Percentiles rank a stretch among this genome's conserved stretches.
These are phyloP conservation scores for Pseudanteris insignis DNA, from an alignment of 2,888 invertebrate species.

Conservation along the genomic window DNA sequence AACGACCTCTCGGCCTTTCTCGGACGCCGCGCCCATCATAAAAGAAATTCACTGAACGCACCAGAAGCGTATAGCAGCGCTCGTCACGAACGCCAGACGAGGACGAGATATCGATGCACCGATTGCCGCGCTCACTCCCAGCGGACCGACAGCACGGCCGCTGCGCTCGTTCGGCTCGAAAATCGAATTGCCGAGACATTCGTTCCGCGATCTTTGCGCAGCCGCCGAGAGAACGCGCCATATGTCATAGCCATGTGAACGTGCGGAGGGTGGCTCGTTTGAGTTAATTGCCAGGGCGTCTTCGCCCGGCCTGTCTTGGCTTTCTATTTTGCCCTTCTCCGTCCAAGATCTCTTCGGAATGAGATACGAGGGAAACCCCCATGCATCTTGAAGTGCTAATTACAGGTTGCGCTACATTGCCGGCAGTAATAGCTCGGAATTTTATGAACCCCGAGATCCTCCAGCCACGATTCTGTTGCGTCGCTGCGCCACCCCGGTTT, in stretches of 20 bases:
- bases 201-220: slow-evolving; percentile 47
- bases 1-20: slow-evolving; percentile 61
- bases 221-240: slow-evolving; percentile 27
- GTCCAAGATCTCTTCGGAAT: slow-evolving; percentile 27
- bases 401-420: slow-evolving; percentile 57
- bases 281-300: slow-evolving; percentile 61
- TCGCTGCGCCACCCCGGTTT: slow-evolving; percentile 35
- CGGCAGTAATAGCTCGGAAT: slow-evolving; percentile 55
- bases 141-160: slow-evolving; percentile 8
- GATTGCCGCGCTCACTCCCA: slow-evolving; percentile 29
- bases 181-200: slow-evolving; percentile 32
- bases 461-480: slow-evolving; percentile 38
- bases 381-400: slow-evolving; percentile 65
- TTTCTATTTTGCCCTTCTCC: slow-evolving; percentile 36
- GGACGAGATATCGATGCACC: slow-evolving; percentile 42
- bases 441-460: slow-evolving; percentile 53
- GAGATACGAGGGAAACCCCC: slow-evolving; percentile 53
- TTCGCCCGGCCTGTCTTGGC: slow-evolving; percentile 42
- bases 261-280: slow-evolving; percentile 51
- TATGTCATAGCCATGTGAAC: slow-evolving; percentile 42
- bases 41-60: slow-evolving; percentile 55
- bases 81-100: slow-evolving; percentile 46
- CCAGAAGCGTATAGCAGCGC: slow-evolving; percentile 37
- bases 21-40: slow-evolving; percentile 58
- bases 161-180: slow-evolving; percentile 18